A percentile compares a stretch with the other conserved stretches of the same genome.
These are phyloP conservation scores for Novumbra hubbsi DNA, from an alignment of 2,797 vertebrate species.

Conservation along the genomic window DNA sequence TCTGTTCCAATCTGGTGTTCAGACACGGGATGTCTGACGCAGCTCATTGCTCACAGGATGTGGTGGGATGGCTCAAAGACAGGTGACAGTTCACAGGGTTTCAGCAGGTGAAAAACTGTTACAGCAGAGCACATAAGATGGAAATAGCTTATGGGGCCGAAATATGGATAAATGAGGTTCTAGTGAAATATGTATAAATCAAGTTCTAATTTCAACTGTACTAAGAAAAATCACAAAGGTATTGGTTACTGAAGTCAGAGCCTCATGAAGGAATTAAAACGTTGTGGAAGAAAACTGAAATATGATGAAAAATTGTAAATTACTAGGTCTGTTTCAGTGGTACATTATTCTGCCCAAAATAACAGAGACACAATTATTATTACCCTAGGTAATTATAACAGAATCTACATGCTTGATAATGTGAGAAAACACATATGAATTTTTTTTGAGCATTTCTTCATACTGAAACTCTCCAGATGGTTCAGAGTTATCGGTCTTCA, in stretches of 20 bases:
- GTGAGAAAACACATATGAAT: no score
- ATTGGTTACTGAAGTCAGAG: not conserved
- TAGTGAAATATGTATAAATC: not conserved
- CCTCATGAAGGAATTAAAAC: not conserved
- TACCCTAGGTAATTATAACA: no score
- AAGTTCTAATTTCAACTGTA: not conserved
- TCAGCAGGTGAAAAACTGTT: not conserved
- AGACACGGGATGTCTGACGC: not conserved
- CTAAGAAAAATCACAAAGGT: not conserved
- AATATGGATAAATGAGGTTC: not conserved
- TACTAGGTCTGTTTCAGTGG: no score
- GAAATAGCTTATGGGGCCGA: no score
- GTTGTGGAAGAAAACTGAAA: not conserved
- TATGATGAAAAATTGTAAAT: no score
- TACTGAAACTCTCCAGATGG: no score
- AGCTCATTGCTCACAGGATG: not conserved
- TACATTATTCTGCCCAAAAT: no score
- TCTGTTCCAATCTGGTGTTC: not conserved
- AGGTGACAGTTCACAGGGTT: not conserved
- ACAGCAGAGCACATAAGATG: not conserved
- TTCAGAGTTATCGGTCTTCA: no score
- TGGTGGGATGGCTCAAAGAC: not conserved
- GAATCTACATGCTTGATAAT: no score
- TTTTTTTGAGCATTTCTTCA: no score
- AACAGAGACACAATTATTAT: no score